Percentiles rank a stretch among this genome's conserved stretches.
These are phyloP conservation scores for Gisinianus flammeolus DNA, from an alignment of 2,888 invertebrate species.

Conservation along the genomic window DNA sequence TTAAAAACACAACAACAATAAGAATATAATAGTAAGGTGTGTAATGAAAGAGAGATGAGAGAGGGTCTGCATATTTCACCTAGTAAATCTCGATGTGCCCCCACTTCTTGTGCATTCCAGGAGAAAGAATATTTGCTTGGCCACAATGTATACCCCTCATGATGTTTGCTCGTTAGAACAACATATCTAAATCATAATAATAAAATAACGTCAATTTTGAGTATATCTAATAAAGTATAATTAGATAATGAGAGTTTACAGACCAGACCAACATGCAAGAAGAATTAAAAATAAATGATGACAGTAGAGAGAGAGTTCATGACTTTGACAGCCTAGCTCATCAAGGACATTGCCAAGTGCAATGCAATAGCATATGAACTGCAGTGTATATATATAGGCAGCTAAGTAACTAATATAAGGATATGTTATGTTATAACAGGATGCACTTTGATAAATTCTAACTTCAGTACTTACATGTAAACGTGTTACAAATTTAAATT, in stretches of 20 bases:
- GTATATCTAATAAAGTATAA: background rate
- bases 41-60: no score
- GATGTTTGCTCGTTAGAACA: slow-evolving; percentile 65
- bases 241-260: background rate
- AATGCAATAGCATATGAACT: no score
- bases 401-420: background rate
- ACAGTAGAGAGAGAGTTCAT: background rate
- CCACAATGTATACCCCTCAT: slow-evolving; percentile 65
- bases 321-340: no score
- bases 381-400: no score
- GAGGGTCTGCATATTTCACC: no score
- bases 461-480: background rate
- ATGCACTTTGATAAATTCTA: background rate
- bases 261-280: background rate
- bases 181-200: slow-evolving; percentile 61
- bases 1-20: no score
- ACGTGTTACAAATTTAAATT: background rate
- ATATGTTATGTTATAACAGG: background rate
- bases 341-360: no score
- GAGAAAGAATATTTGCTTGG: slow-evolving; percentile 64
- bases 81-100: slow-evolving; percentile 63
- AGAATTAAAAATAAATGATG: background rate
- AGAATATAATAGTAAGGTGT: no score
- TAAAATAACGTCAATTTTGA: background rate
- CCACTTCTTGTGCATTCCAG: slow-evolving; percentile 65